phyloP scores from a whole-genome alignment of 1,140 invertebrate genomes.

The Aphis gossypii region DNA sequence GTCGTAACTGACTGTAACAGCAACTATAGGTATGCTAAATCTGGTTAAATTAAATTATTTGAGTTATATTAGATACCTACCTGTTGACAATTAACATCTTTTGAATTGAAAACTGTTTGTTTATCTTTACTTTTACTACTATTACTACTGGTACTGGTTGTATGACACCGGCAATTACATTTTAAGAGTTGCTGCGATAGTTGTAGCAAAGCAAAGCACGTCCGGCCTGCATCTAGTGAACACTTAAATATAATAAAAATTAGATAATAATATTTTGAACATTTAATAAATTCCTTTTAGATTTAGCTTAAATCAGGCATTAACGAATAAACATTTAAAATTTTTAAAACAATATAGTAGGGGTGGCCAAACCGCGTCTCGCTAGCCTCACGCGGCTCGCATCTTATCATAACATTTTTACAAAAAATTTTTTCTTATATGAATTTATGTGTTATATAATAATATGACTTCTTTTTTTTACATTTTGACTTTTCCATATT shows the following conservation, averaged over 20 bases:
- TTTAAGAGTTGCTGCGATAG: background rate
- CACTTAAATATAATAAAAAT: background rate
- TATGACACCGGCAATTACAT: background rate
- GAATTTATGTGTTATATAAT: too few relatives aligned
- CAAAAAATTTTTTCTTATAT: too few relatives aligned
- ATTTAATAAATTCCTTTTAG: background rate
- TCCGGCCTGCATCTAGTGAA: conserved; percentile 41
- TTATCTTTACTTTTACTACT: background rate
- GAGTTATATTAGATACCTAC: background rate
- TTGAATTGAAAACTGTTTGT: background rate
- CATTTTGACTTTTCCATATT: too few relatives aligned
- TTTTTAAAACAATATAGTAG: background rate
- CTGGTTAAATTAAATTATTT: background rate
- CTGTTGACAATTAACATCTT: background rate
- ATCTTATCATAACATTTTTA: too few relatives aligned
- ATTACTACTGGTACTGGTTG: background rate
- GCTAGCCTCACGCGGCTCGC: too few relatives aligned
- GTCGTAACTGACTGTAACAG: background rate
- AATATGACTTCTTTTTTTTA: too few relatives aligned
- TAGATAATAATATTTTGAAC: background rate
- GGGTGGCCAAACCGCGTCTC: too few relatives aligned
- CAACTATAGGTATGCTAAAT: background rate
- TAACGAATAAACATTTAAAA: background rate
- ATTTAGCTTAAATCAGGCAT: background rate
- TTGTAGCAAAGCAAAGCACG: conserved; percentile 30